Conservation (phyloP, 1,140 invertebrate species). For the Chironomus tepperi region DNA sequence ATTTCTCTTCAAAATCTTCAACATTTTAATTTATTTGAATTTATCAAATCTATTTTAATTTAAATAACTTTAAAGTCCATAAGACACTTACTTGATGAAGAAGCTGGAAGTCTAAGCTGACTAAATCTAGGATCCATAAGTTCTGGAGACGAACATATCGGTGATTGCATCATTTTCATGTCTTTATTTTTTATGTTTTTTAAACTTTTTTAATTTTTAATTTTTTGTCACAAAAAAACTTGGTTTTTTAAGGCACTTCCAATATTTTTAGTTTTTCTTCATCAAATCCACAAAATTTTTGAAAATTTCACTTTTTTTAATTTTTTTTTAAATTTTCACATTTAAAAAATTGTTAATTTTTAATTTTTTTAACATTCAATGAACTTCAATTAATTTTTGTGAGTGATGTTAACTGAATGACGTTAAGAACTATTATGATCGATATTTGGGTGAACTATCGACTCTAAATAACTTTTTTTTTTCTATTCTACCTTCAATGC, state of each 20-base stretch:
- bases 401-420: constrained; percentile 4
- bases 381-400: neutral
- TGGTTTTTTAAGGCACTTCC: neutral
- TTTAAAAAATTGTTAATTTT: neutral
- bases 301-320: neutral
- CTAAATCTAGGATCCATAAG: constrained; percentile 39
- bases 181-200: neutral
- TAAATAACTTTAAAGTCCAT: neutral
- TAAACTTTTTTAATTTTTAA: neutral
- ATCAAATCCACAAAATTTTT: neutral
- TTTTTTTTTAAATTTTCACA: neutral
- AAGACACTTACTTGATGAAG: constrained; percentile 36
- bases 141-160: constrained; percentile 35
- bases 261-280: neutral
- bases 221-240: neutral
- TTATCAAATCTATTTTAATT: no score
- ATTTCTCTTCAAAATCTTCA: no score
- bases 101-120: constrained; percentile 33
- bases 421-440: constrained; percentile 9
- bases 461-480: constrained; percentile 21
- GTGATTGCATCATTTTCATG: constrained; percentile 32
- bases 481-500: neutral
- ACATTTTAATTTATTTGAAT: no score
- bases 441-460: neutral
- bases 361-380: neutral